Evolutionary conservation across 2,888 invertebrate genomes (phyloP), one percentile per base, ranked within the genome.

Genomic region (Zaprionus obscuricornis): DNA sequence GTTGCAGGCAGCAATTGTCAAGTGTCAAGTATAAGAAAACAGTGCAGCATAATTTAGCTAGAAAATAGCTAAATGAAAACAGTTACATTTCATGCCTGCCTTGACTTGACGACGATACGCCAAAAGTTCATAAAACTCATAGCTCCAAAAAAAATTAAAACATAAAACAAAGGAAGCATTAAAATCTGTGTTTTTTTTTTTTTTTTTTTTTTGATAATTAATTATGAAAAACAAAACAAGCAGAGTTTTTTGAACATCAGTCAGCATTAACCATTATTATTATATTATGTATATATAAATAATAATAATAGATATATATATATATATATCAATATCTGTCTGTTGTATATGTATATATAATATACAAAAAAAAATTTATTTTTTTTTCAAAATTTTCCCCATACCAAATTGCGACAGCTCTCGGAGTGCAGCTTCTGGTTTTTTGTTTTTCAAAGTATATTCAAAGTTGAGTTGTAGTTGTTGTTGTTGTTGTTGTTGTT

Each of bases 341-440:
- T 20, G n/a, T n/a, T n/a, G 39, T 50, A 31, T 39, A 50, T 20
- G 36, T 49, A 49, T 18, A 47, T 22, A 39, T 47, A 65, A 51
- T 43, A 45, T 52, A 37, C 45, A 37, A 47, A 36, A 33, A 11
- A 6, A n/a, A n/a, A n/a, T n/a, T n/a, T n/a, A 14, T n/a, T 27
- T 24, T 47, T 34, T 33, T 33, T 43, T 43, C 18, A 11, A 17
- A 18, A 18, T 18, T 60, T 46, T 51, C 83, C 87, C 86, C 88
- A 88, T 90, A 90, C 90, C 90, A 90, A 89, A 87, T 90, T 90
- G 87, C 89, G 89, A 89, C 90, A 90, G 83, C 90, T 90, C 86
- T 90, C 90, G 86, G 89, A 88, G 89, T 89, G 88, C 89, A 87
- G 81, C 88, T 88, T 89, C 89, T 90, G 87, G 78, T 79, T 83